phyloP scores from a whole-genome alignment of 2,113 vertebrate species.

The Brienomyrus brachyistius region DNA sequence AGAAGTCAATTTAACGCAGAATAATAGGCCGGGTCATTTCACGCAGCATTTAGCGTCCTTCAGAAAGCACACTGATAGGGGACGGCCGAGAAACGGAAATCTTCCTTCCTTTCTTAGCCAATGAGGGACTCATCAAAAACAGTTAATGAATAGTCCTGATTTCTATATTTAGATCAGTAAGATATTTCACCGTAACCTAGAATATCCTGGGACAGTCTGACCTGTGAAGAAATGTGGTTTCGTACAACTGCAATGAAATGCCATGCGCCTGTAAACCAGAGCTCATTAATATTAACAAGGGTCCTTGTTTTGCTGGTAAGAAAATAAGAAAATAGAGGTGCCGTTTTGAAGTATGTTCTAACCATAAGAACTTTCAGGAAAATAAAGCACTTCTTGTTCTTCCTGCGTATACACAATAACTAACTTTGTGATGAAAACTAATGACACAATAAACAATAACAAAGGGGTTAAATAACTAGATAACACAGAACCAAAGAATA shows the following conservation, averaged over 20 bases:
- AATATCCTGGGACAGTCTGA: neutral
- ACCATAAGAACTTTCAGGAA: neutral
- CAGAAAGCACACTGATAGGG: neutral
- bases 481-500: neutral
- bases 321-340: neutral
- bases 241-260: neutral
- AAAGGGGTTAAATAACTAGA: neutral
- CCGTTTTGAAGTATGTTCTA: neutral
- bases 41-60: neutral
- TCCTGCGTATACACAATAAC: neutral
- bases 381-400: neutral
- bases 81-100: too few relatives aligned
- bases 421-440: neutral
- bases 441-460: neutral
- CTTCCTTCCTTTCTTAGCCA: neutral
- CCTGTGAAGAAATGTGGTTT: neutral
- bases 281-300: neutral
- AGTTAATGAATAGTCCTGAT: neutral
- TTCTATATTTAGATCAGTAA: neutral
- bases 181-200: neutral
- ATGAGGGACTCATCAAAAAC: neutral
- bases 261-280: neutral
- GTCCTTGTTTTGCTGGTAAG: neutral
- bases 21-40: neutral
- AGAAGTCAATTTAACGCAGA: neutral